Evolutionary conservation across 2,888 invertebrate species (phyloP), one percentile per base, ranked within the genome.

Genomic region (Gortyna flavago): DNA sequence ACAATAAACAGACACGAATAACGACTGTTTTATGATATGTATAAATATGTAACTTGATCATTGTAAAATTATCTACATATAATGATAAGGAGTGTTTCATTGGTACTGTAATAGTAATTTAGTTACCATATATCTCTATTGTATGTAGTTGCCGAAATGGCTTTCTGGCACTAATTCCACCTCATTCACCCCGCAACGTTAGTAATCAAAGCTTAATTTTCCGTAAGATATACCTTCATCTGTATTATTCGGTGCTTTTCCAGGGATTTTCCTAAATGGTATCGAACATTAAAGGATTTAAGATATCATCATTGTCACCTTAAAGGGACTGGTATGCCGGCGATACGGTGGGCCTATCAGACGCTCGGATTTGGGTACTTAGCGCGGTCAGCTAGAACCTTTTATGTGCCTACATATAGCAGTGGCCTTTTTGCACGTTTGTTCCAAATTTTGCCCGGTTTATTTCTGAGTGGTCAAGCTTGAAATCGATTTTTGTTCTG

Each of bases 381-480:
- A 86, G 62, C 66, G 76, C 79, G 86, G 88, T 86, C 81, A 84
- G 65, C 66, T 81, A 75, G 69, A 77, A 77, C 68, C 81, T 66
- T 88, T 84, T 77, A 82, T 75, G 64, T 76, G 16, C 6, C 68
- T 38, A 59, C 68, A n/a, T 80, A 54, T 41, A 57, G 57, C 61
- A 35, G 2, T 65, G 61, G 69, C 74, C 72, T 76, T 77, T 86
- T 79, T 78, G 70, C 65, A 54, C 72, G 51, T 65, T 38, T 71
- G 75, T 81, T 66, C 61, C 57, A 51, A 69, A 70, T 80, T 84
- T 73, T 57, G 21, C 59, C 32, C 61, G 48, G 65, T 61, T 83
- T 67, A 80, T 84, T 80, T 66, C 66, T 41, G 68, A 69, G 57
- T 69, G 85, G 61, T 48, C 38, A 57, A 48, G 79, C 41, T 41